Evolutionary conservation across 2,113 vertebrate species (phyloP), one percentile per base, ranked within the genome.

Genomic region (Engraulis encrasicolus): DNA sequence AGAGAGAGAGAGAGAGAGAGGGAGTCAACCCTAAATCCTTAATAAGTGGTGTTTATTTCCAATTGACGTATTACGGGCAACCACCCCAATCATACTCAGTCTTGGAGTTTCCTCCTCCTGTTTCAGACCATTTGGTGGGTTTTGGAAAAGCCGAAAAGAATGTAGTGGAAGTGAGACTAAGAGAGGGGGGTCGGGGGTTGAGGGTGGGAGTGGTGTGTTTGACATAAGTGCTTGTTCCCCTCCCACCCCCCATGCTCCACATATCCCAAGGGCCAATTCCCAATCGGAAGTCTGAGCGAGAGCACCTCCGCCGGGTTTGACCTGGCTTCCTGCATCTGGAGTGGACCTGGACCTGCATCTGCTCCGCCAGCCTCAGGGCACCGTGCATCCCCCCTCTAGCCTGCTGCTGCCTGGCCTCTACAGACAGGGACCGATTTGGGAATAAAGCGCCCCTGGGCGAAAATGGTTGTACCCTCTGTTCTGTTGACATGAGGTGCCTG

Each of bases 291-390:
- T 96, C 94, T 93, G 95, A 88, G 93, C 92, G 94, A 92, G 95
- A 74, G 66, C 66, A 12, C 66, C 66, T 74, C 27, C 31, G 94
- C 94, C 95, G 94, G 94, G 96, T 95, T 31, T 74, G 66, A 74
- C 66, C 27, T 91, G 82, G 97, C 96, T 95, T 95, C 92, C 94
- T 85, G 96, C 96, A 97, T 96, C 96, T 97, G 96, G 96, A 96
- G 96, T 94, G 93, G 95, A 94, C 94, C n/a, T n/a, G n/a, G n/a
- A n/a, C n/a, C n/a, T n/a, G n/a, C n/a, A n/a, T n/a, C n/a, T n/a
- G n/a, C n/a, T n/a, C 95, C 96, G 96, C 96, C 94, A 95, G 96
- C 96, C 96, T 96, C 92, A 93, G 94, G 96, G 96, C 95, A 95
- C 95, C 95, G n/a, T 0, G 17, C 31, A 18, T 23, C 83, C 78